Evolutionary conservation across 2,113 vertebrate species (phyloP).

Genomic region (Ibidorhyncha struthersii): DNA sequence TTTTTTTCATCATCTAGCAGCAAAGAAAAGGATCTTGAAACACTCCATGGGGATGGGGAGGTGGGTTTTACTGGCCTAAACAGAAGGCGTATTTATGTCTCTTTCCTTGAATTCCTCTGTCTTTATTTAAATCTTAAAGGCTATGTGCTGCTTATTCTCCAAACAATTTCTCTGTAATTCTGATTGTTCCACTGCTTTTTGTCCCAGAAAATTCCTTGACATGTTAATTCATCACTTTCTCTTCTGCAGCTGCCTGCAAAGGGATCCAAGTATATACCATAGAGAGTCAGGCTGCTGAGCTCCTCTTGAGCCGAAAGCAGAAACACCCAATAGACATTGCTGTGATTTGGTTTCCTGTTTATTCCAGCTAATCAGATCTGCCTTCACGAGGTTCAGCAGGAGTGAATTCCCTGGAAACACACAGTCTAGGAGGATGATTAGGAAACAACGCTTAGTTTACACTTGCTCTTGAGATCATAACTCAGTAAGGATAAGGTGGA

Average conservation of each 20-base stretch:
- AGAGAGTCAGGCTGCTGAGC: not conserved
- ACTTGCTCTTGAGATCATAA: not conserved
- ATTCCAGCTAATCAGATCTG: not conserved
- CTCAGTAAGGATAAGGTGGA: not conserved
- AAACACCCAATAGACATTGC: not conserved
- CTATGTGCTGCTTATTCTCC: not conserved
- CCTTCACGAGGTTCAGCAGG: not conserved
- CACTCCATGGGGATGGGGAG: not conserved
- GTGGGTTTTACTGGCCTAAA: not conserved
- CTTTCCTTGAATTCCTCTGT: not conserved
- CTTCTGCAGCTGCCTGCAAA: not conserved
- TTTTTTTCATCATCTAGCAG: not conserved
- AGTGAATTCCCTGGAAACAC: conserved; percentile 9
- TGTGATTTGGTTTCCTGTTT: conserved; percentile 35
- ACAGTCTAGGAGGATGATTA: not conserved
- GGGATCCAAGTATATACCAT: not conserved
- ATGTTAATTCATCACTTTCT: conserved; percentile 10
- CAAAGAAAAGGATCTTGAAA: not conserved
- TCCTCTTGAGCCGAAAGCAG: not conserved
- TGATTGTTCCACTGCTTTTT: not conserved
- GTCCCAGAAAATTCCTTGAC: not conserved
- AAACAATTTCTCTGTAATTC: not conserved
- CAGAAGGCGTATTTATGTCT: not conserved
- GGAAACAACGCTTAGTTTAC: not conserved
- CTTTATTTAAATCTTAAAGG: not conserved